Conservation (phyloP, 2,888 invertebrate species). For the Agrochola circellaris region DNA sequence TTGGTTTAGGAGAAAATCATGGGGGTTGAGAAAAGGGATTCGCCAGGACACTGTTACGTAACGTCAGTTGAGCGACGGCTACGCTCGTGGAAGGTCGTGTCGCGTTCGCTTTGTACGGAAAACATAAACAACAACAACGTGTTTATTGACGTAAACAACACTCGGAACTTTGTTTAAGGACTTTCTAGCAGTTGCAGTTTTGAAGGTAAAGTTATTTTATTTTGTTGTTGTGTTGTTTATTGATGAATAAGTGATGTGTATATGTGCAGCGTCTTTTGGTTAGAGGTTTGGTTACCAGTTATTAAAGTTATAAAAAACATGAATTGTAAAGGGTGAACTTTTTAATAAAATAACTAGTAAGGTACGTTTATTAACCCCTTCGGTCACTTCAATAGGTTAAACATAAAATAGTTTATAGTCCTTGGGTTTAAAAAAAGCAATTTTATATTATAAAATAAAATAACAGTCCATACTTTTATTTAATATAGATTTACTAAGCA, state of each 20-base stretch:
- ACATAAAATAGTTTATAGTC: neutral
- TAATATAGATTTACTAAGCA: neutral
- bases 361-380: neutral
- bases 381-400: neutral
- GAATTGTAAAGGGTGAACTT: neutral
- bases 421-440: neutral
- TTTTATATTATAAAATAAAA: neutral
- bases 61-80: conserved; percentile 84
- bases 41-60: conserved; percentile 87
- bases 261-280: neutral
- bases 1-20: conserved; percentile 74
- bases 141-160: conserved; percentile 87
- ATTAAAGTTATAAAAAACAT: neutral
- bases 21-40: conserved; percentile 80
- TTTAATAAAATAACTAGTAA: neutral
- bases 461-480: neutral
- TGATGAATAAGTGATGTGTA: conserved; percentile 23
- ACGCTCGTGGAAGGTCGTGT: conserved; percentile 78
- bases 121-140: conserved; percentile 90
- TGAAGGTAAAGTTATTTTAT: conserved; percentile 66
- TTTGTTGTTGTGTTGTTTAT: conserved; percentile 52
- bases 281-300: neutral
- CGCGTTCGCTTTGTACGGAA: conserved; percentile 63
- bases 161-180: conserved; percentile 71
- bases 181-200: conserved; percentile 64